Base-by-base conservation (phyloP, 2,888 invertebrate species). In the Spilosoma lubricipeda region DNA sequence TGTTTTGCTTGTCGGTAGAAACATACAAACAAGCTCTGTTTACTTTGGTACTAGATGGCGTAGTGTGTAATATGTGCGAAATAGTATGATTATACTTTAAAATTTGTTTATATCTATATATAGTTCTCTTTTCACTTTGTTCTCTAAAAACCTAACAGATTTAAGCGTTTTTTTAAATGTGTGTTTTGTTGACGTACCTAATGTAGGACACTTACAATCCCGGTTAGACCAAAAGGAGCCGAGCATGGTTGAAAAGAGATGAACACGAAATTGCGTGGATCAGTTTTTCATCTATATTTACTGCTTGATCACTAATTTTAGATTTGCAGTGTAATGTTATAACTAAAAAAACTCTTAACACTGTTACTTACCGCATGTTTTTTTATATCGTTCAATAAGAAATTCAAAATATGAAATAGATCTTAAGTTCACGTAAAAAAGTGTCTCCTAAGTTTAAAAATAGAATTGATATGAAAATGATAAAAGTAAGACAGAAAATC, bases 401-500 rank as follows among this genome's bases (percentile, higher is more conserved):
- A 27, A 59, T 59, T 11, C 5, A 27, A 59, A 59, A 11, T 5
- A 27, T 11, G 11, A 13, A 27, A 27, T 15, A 59, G 5, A 15
- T 13, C 59, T 59, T 27, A 1, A 27, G 59, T 27, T 15, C 4
- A 13, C 7, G 7, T 30, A 39, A 59, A 39, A 70, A 56, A 59
- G 27, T 39, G 8, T 59, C 3, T 39, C 23, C 18, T 1, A 39
- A 36, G 36, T 69, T 15, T 27, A 2, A 27, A 8, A n/a, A 18
- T 20, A 59, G 72, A 39, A 72, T 56, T 67, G 56, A 59, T 33
- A 67, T 67, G 15, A 68, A 30, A 63, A 73, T 59, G 23, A 71
- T 52, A 74, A 72, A 68, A 74, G 27, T 65, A 23, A 30, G 71
- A 77, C 52, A 48, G 33, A 30, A 74, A 79, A 80, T 68, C 80